Conservation (phyloP, 2,797 vertebrate species). For the Pyrocephalus nanus region DNA sequence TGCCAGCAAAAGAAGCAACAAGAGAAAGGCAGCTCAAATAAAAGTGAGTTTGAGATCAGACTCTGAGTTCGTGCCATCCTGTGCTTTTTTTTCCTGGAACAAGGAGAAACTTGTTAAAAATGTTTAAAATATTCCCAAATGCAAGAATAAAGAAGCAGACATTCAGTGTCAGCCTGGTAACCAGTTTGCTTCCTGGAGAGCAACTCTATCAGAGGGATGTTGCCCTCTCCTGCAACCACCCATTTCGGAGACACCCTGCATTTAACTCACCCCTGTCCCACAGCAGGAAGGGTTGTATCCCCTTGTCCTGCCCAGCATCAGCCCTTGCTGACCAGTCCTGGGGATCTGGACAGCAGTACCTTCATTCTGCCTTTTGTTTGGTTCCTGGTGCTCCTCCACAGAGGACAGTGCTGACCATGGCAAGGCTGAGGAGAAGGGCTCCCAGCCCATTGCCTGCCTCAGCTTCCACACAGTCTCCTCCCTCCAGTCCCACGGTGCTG, state of each 20-base stretch:
- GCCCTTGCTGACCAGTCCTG: not conserved
- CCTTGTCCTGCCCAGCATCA: not conserved
- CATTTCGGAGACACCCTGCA: not conserved
- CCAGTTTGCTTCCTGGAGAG: not conserved
- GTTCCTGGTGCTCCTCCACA: not conserved
- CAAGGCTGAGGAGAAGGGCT: not conserved
- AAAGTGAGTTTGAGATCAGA: not conserved
- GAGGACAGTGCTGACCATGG: not conserved
- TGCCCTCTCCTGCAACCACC: not conserved
- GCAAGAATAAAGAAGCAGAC: not conserved
- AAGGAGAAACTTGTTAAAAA: slow-evolving; percentile 10
- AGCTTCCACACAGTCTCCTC: rapidly evolving
- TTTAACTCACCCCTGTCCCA: not conserved
- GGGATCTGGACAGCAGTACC: not conserved
- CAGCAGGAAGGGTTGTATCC: rapidly evolving
- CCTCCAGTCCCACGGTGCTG: not conserved
- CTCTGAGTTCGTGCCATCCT: not conserved
- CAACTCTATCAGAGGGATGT: not conserved
- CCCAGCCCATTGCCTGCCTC: not conserved
- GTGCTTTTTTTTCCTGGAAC: not conserved
- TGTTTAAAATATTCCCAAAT: not conserved
- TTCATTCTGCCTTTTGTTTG: rapidly evolving
- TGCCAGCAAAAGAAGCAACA: not conserved
- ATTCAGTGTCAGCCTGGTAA: not conserved
- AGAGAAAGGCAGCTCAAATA: not conserved